These are phyloP conservation scores for Chauna torquata DNA, from an alignment of 2,113 vertebrate species.

Conservation along the genomic window DNA sequence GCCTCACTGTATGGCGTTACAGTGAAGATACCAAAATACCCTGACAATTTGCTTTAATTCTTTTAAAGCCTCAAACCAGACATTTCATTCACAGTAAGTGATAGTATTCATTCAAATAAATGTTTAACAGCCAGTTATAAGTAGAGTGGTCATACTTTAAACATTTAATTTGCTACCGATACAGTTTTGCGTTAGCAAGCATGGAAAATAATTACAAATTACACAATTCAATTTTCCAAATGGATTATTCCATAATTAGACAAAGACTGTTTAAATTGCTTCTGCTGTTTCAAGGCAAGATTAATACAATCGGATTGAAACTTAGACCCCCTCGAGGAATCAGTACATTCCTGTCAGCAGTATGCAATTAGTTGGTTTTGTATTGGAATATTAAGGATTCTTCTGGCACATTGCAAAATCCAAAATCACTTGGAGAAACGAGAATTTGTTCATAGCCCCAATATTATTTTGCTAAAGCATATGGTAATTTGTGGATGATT, in stretches of 20 bases:
- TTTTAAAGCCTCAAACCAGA: neutral
- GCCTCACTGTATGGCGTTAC: neutral
- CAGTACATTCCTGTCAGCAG: slow-evolving; percentile 1
- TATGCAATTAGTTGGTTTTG: neutral
- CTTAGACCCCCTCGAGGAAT: slow-evolving; percentile 2
- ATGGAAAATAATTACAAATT: slow-evolving; percentile 69
- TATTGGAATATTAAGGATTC: neutral
- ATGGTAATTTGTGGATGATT: slow-evolving; percentile 43
- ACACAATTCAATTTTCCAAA: slow-evolving; percentile 74
- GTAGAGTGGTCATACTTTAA: slow-evolving; percentile 45
- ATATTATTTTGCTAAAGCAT: neutral
- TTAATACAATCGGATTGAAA: slow-evolving; percentile 52
- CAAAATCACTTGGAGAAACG: slow-evolving; percentile 41
- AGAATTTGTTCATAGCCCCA: neutral
- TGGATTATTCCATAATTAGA: slow-evolving; percentile 65
- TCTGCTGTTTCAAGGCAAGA: slow-evolving; percentile 48
- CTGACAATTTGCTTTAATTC: neutral
- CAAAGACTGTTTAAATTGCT: slow-evolving; percentile 48
- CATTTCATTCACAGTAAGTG: neutral
- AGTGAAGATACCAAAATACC: neutral
- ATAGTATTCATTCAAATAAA: slow-evolving; percentile 32
- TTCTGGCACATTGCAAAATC: neutral
- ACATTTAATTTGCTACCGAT: slow-evolving; percentile 28
- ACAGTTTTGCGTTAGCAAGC: slow-evolving; percentile 34
- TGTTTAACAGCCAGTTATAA: slow-evolving; percentile 38